Conservation (phyloP, 2,113 vertebrate species). For the Alosa alosa region DNA sequence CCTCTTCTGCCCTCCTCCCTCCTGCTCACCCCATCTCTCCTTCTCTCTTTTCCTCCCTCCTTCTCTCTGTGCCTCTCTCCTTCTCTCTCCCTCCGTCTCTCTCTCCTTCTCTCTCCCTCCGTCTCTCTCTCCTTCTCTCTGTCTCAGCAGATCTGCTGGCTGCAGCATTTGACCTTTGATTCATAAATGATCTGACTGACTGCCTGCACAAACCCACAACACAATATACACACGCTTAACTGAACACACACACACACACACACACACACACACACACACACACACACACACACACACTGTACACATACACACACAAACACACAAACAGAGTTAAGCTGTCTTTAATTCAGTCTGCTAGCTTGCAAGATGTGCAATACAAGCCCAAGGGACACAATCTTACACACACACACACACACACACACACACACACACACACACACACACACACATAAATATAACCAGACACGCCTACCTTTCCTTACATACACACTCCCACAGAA, state of each 20-base stretch:
- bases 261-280: background rate
- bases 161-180: background rate
- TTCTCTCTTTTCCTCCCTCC: background rate
- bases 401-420: background rate
- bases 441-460: background rate
- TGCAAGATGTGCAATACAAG: background rate
- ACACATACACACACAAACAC: background rate
- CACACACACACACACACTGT: background rate
- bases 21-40: background rate
- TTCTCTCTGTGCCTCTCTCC: constrained; percentile 16
- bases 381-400: background rate
- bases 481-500: background rate
- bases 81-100: background rate
- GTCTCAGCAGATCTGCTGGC: background rate
- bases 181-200: background rate
- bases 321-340: background rate
- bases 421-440: background rate
- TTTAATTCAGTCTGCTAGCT: background rate
- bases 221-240: background rate
- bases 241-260: background rate
- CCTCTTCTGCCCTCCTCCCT: background rate
- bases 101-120: background rate
- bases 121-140: background rate
- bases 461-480: background rate
- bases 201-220: background rate